Evolutionary conservation across 2,797 vertebrate genomes (phyloP), one percentile per base, ranked within the genome.

Genomic region (Thaleichthys pacificus): DNA sequence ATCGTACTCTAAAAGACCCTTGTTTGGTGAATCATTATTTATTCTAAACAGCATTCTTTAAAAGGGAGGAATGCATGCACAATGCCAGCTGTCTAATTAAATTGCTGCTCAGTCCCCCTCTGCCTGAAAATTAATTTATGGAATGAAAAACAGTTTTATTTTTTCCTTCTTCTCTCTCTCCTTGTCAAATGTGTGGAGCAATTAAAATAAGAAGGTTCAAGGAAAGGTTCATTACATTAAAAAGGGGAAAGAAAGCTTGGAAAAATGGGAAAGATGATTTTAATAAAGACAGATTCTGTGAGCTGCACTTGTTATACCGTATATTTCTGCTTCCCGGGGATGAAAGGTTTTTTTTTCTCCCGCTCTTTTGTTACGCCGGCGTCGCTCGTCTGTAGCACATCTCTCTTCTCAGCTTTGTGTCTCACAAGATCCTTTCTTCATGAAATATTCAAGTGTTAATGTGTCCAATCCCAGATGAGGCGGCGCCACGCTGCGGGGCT

Each of bases 71-170:
- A 87, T 85, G 78, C 78, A 0, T 47, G 75, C 76, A 91, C 83
- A 89, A 89, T 88, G 87, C 81, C 69, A 71, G 80, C 84, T 82
- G 87, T 80, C 87, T 92, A 84, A 81, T 83, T 87, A 90, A 89
- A 92, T 75, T 77, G 82, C 87, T 79, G 83, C 82, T 89, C 86
- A 87, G 78, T 69, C 70, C 54, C 26, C 19, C 70, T 80, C 81
- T 86, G 77, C 65, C 77, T 82, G 76, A 88, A 90, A 90, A 91
- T 82, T 78, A 82, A 91, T 91, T 91, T 84, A 91, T 85, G 79
- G 75, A 87, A 89, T 86, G 73, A 77, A 77, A 79, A 78, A 83
- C 63, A 32, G 24, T 51, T 47, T 64, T 65, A 69, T 70, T 82
- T 82, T 71, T 61, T n/a, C 54, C 68, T 71, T 22, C 49, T 32